phyloP scores from a whole-genome alignment of 2,888 invertebrate genomes.

The Exephanes ischioxanthus region DNA sequence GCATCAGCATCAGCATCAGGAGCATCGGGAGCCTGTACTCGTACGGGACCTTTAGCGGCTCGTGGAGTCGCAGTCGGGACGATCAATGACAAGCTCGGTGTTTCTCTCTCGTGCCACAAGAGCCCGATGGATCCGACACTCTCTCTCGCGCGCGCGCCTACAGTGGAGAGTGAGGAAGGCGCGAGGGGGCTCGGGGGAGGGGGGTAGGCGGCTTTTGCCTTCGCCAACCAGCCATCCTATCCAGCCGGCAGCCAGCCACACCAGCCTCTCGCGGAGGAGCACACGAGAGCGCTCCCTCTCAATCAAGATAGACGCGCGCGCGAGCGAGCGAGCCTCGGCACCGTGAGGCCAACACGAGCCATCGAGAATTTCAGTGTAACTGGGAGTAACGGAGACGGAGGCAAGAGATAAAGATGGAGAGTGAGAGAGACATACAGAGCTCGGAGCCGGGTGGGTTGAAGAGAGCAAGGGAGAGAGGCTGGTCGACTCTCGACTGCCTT shows the following conservation, averaged over 20 bases:
- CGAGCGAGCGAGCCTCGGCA: slow-evolving; percentile 71
- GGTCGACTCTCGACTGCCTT: slow-evolving; percentile 58
- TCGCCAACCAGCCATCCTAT: slow-evolving; percentile 64
- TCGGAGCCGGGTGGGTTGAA: slow-evolving; percentile 16
- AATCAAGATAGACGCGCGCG: slow-evolving; percentile 83
- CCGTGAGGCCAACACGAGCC: slow-evolving; percentile 75
- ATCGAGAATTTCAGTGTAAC: slow-evolving; percentile 69
- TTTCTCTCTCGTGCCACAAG: slow-evolving; percentile 71
- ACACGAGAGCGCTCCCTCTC: slow-evolving; percentile 79
- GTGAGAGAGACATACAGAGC: slow-evolving; percentile 19
- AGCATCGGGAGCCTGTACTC: slow-evolving; percentile 69
- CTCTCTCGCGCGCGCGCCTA: slow-evolving; percentile 74
- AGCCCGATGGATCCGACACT: slow-evolving; percentile 64
- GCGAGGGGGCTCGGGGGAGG: neutral
- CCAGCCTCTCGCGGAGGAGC: slow-evolving; percentile 55
- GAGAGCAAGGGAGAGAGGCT: slow-evolving; percentile 51
- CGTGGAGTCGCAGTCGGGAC: slow-evolving; percentile 76
- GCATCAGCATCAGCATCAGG: slow-evolving; percentile 9
- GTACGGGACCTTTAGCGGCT: slow-evolving; percentile 85
- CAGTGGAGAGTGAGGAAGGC: slow-evolving; percentile 6
- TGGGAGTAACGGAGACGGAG: slow-evolving; percentile 71
- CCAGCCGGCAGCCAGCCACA: slow-evolving; percentile 61
- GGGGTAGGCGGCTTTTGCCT: slow-evolving; percentile 41
- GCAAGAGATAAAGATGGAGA: slow-evolving; percentile 67
- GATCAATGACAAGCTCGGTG: slow-evolving; percentile 83